Evolutionary conservation across 1,140 invertebrate genomes (phyloP), one percentile per base, ranked within the genome.

Genomic region (Hycleus phaleratus): DNA sequence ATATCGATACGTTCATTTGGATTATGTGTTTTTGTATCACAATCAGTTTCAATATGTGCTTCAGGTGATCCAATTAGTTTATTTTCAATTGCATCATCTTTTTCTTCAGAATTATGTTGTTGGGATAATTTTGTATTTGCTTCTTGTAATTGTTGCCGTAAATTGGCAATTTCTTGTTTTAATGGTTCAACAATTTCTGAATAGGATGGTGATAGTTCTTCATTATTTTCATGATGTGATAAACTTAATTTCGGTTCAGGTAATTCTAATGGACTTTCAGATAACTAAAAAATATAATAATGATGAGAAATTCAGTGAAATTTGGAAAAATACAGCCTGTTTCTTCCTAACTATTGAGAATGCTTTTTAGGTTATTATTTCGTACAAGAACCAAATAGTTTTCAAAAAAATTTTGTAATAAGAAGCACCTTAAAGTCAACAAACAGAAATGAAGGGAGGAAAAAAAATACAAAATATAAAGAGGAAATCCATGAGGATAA

Each of bases 161-260:
- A 68, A 50, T 75, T 75, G 4, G 72, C 62, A 18, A 82, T 77
- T 73, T 82, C 81, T 45, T 80, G 78, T 59, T 81, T 79, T 25
- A 82, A 49, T 3, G 74, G 70, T 57, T 76, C 71, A 1, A 71
- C 66, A 10, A 71, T 58, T 54, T 71, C 68, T 10, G 64, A 61
- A 24, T 59, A 63, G 4, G 71, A 64, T 7, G 66, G 70, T 8
- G 61, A 43, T 18, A 18, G 18, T 18, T 18, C 18, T 42, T 68
- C 67, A 49, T 60, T 66, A 49, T 67, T 65, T 45, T 70, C 69
- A 53, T 68, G 68, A 59, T 68, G 59, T 18, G 69, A 71, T 3
- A 68, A 66, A 18, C 56, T 66, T 26, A 73, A 52, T 68, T 73
- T 73, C n/a, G 70, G 71, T 51, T 73, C 70, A 7, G 70, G 71